Base-by-base conservation (phyloP, 2,888 invertebrate species). In the Euplagia quadripunctaria region DNA sequence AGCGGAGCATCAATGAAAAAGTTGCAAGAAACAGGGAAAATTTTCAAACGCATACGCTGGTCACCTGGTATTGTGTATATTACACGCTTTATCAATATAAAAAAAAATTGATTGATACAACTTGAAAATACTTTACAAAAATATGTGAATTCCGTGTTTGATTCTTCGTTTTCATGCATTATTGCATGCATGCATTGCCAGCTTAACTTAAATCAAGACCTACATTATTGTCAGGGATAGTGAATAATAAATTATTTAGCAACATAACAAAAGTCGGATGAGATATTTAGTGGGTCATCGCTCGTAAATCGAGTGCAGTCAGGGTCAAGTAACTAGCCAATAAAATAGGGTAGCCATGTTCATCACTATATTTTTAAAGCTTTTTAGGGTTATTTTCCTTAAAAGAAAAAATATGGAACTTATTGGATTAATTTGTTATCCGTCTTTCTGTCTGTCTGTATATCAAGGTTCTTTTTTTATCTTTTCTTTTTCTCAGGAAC, bases 211-310 rank as follows among this genome's bases (percentile, higher is more conserved):
- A 31, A 17, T 41, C 41, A 46, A 55, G 41, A 46, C 31, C 31
- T 58, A 49, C 17, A 71, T 65, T 17, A 55, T 9, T 49, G 41
- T n/a, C 52, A 64, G 16, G 16, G 14, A 8, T 17, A 51, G 46
- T 49, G 12, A n/a, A 5, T n/a, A 46, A 17, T 55, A 70, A 72
- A 69, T 74, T 49, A 74, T 66, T 78, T 79, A 78, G 75, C 70
- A 51, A 58, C 64, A 71, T 74, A 88, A 88, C 86, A 88, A 87
- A 86, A 81, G 85, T 87, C 83, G 88, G 87, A 89, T 88, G 85
- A 74, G 72, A 80, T 82, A 76, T 81, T 77, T 80, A 84, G 80
- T 79, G 55, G 81, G 81, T 81, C 77, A 73, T 78, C 74, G 72
- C 70, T 61, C 78, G 83, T 85, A 82, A 80, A 84, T 86, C 79